Conservation (phyloP, 2,797 vertebrate species). For the Galago senegalensis region DNA sequence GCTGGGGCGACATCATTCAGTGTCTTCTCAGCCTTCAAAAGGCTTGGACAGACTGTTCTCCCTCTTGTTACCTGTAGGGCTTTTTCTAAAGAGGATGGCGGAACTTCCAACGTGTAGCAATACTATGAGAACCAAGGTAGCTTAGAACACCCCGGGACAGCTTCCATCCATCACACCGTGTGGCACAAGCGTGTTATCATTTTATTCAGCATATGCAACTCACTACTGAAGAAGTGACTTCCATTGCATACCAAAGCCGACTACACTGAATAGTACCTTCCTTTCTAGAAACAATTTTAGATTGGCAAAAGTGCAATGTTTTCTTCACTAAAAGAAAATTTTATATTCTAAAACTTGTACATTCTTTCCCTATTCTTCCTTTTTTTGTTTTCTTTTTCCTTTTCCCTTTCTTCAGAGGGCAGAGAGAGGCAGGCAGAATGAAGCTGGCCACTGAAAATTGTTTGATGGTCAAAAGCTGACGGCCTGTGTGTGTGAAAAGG, state of each 20-base stretch:
- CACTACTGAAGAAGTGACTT: slow-evolving; percentile 93
- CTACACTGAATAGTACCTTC: slow-evolving; percentile 89
- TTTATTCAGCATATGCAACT: slow-evolving; percentile 90
- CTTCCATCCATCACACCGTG: slow-evolving; percentile 84
- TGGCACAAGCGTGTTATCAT: slow-evolving; percentile 91
- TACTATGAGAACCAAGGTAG: slow-evolving; percentile 89
- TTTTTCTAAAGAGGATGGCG: slow-evolving; percentile 90
- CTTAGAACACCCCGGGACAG: slow-evolving; percentile 81
- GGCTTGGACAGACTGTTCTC: slow-evolving; percentile 93
- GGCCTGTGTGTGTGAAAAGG: slow-evolving; percentile 90
- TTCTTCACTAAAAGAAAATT: slow-evolving; percentile 91
- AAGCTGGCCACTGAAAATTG: slow-evolving; percentile 90
- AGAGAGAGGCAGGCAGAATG: slow-evolving; percentile 92
- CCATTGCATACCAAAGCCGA: slow-evolving; percentile 93
- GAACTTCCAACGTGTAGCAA: slow-evolving; percentile 93
- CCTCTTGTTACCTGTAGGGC: slow-evolving; percentile 92
- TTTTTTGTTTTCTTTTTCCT: slow-evolving; percentile 51
- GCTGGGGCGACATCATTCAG: slow-evolving; percentile 87
- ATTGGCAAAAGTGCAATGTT: slow-evolving; percentile 97
- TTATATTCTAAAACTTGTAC: slow-evolving; percentile 84
- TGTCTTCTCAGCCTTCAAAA: slow-evolving; percentile 93
- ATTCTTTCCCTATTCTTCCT: slow-evolving; percentile 55
- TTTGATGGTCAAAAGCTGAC: slow-evolving; percentile 90
- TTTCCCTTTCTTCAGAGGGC: slow-evolving; percentile 84
- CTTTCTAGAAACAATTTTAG: slow-evolving; percentile 90